A percentile compares a stretch with the other conserved stretches of the same genome.
Conservation (phyloP, 1,140 invertebrate genomes). For the Brachystomella parvula region DNA sequence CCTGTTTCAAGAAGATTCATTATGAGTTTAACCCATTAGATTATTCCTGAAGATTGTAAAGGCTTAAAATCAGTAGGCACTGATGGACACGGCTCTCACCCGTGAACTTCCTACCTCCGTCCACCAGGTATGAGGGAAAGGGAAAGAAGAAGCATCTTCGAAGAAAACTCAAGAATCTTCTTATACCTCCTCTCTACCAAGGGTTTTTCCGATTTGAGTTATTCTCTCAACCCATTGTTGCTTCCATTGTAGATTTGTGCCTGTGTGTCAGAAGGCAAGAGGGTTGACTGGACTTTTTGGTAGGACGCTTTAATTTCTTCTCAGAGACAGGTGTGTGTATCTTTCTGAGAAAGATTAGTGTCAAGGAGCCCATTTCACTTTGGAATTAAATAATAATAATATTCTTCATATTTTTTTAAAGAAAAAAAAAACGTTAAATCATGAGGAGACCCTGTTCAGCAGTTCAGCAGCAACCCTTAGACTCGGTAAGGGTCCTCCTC, state of each 20-base stretch:
- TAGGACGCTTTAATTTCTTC: background rate
- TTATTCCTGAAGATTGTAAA: background rate
- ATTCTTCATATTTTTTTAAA: background rate
- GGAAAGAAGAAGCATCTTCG: background rate
- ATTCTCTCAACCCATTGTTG: background rate
- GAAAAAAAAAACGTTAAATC: background rate
- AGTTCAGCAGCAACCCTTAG: too few species aligned
- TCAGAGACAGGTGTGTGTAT: background rate
- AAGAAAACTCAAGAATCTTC: background rate
- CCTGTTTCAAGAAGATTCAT: slow-evolving; percentile 1
- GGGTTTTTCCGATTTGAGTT: background rate
- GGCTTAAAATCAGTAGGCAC: background rate
- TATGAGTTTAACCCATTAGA: background rate
- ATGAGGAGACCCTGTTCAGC: background rate
- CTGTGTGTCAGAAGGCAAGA: slow-evolving; percentile 6
- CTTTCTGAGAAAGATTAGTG: background rate
- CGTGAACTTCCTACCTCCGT: background rate
- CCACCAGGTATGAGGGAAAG: background rate
- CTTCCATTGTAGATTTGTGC: slow-evolving; percentile 5
- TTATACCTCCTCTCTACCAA: background rate
- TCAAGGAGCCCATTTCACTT: background rate
- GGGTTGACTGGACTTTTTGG: slow-evolving; percentile 3
- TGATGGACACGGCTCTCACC: background rate
- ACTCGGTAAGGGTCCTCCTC: too few species aligned
- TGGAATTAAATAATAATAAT: background rate